These are phyloP conservation scores for Thereuonema tuberculata DNA, from an alignment of 1,140 invertebrate genomes.

Conservation along the genomic window DNA sequence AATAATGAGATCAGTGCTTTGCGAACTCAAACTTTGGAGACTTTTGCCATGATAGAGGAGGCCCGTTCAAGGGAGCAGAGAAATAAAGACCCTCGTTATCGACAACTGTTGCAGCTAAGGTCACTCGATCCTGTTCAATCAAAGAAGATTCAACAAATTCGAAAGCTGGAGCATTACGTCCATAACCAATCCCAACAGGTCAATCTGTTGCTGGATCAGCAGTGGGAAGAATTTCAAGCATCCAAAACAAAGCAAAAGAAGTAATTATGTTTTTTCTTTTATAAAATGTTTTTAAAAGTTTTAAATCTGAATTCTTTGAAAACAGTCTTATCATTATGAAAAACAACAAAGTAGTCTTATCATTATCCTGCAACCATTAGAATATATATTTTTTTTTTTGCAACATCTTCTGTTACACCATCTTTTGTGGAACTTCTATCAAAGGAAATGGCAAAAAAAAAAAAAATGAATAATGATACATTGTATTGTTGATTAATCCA, in stretches of 20 bases:
- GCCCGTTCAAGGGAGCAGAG: conserved; percentile 25
- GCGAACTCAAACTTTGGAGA: conserved; percentile 24
- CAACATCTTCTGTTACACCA: too few relatives aligned
- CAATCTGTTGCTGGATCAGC: conserved; percentile 27
- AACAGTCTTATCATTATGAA: too few relatives aligned
- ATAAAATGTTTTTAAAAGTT: too few relatives aligned
- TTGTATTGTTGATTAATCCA: too few relatives aligned
- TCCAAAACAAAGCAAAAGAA: conserved; percentile 18
- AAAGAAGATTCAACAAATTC: conserved; percentile 26
- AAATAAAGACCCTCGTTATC: conserved; percentile 27
- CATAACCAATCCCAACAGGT: conserved; percentile 28
- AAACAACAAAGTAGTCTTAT: too few relatives aligned
- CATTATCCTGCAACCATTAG: too few relatives aligned
- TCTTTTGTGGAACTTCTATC: too few relatives aligned
- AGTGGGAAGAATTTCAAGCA: conserved; percentile 29
- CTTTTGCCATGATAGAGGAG: conserved; percentile 29
- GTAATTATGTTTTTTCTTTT: too few relatives aligned
- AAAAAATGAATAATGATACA: too few relatives aligned
- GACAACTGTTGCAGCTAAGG: conserved; percentile 23
- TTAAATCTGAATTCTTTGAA: too few relatives aligned
- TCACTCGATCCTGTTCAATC: conserved; percentile 30
- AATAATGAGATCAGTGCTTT: conserved; percentile 25
- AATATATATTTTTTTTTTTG: too few relatives aligned
- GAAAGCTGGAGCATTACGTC: conserved; percentile 24
- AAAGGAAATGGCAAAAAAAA: too few relatives aligned